Conservation (phyloP, 2,888 invertebrate species). For the Limenitis camilla region DNA sequence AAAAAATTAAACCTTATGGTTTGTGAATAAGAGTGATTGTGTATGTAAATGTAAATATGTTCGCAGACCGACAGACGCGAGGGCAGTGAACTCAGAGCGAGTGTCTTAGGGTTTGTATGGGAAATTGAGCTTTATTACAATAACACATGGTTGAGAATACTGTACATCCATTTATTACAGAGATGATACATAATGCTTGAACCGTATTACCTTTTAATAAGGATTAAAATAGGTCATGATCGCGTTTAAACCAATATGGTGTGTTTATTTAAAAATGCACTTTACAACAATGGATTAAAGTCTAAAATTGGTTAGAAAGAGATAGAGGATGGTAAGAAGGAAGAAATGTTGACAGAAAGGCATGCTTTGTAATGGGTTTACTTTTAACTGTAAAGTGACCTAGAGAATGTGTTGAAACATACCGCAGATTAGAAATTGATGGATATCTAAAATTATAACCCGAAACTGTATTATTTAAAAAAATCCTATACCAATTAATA, state of each 20-base stretch:
- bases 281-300: neutral
- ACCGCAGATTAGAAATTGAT: neutral
- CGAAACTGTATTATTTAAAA: too few species aligned
- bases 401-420: constrained; percentile 4
- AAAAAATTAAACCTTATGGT: constrained; percentile 15
- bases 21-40: constrained; percentile 8
- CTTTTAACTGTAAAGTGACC: constrained; percentile 16
- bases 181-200: constrained; percentile 7
- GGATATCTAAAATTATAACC: too few species aligned
- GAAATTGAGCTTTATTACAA: neutral
- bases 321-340: constrained; percentile 6
- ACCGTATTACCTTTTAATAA: constrained; percentile 15
- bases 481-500: too few species aligned
- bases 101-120: constrained; percentile 14
- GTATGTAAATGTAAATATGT: constrained; percentile 18
- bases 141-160: constrained; percentile 8
- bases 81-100: constrained; percentile 33
- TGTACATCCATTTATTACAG: neutral
- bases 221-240: constrained; percentile 15
- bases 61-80: constrained; percentile 30
- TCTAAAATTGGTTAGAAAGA: neutral
- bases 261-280: neutral
- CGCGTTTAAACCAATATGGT: neutral
- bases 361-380: constrained; percentile 13
- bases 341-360: constrained; percentile 18